Base-by-base conservation (phyloP, 2,113 vertebrate species). In the Myotis brandtii region DNA sequence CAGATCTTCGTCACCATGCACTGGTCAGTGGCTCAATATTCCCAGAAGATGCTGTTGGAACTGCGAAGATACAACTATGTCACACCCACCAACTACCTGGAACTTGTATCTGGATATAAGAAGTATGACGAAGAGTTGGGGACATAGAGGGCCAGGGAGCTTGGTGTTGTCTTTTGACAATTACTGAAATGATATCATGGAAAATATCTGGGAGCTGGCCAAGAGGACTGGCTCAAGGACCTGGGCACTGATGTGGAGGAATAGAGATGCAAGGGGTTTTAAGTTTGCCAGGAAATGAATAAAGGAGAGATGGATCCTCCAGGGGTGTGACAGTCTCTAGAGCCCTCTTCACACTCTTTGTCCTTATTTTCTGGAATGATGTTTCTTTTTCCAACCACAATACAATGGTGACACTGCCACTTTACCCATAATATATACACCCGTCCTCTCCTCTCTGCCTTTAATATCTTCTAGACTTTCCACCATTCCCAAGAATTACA, bases 11-110 rank as follows among this genome's bases (percentile, higher is more conserved):
- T 99, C 93, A 99, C 98, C 17, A 99, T 99, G 97, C 99, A 99
- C 96, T 98, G 99, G 98, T 99, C 99, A 0, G 99, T 99, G 93
- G 98, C 96, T 21, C 96, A 95, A 11, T 98, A 98, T 75, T 99
- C 99, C 52, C 97, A 98, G 87, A 99, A 97, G 96, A 99, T 99
- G 99, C 98, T 99, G 89, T 10, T 98, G 95, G 99, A 99, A 95
- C 95, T 99, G 17, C 98, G 96, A 97, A 98, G 99, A 95, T 92
- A 99, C 89, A 99, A 99, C 96, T 99, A 99, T 2, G 99, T 99
- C 97, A 99, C 99, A 0, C 99, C 99, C 54, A 99, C 99, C 95
- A 99, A 99, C 98, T 99, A 99, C 98, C 98, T 99, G 98, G 99
- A 99, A 96, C 98, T 99, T 25, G 99, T 99, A 79, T 98, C 99